Evolutionary conservation across 2,888 invertebrate species (phyloP).

Genomic region (Ennomos fuscantarius): DNA sequence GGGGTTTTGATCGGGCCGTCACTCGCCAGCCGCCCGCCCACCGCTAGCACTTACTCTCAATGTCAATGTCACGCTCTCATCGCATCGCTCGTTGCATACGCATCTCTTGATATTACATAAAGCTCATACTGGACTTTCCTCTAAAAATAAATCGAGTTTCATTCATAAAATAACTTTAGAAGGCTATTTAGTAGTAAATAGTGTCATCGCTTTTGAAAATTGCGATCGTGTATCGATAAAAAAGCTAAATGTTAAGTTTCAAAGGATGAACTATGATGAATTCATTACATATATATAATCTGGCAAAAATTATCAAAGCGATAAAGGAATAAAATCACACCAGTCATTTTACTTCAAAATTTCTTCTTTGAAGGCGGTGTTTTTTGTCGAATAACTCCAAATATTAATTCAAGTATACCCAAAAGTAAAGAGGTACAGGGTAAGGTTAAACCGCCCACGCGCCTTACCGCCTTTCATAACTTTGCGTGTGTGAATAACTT

Average conservation of each 20-base stretch:
- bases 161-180: conserved; percentile 10
- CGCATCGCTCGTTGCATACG: conserved; percentile 41
- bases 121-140: conserved; percentile 2
- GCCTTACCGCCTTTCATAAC: conserved; percentile 51
- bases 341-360: neutral
- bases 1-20: neutral
- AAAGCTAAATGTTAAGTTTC: neutral
- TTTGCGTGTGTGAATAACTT: conserved; percentile 45
- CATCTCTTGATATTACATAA: conserved; percentile 18
- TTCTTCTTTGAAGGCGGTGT: conserved; percentile 21
- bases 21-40: conserved; percentile 29
- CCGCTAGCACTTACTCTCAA: conserved; percentile 52
- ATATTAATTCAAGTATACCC: conserved; percentile 54
- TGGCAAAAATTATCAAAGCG: neutral
- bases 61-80: conserved; percentile 66
- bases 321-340: neutral
- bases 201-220: neutral
- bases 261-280: too few species aligned
- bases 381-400: conserved; percentile 48
- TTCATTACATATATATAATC: too few species aligned
- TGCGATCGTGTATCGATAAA: too few species aligned
- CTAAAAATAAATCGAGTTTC: conserved; percentile 13
- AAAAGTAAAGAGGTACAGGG: conserved; percentile 46
- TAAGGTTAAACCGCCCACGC: conserved; percentile 55
- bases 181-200: neutral